Base-by-base conservation (phyloP, 2,888 invertebrate genomes). In the Dascillus cervinus region DNA sequence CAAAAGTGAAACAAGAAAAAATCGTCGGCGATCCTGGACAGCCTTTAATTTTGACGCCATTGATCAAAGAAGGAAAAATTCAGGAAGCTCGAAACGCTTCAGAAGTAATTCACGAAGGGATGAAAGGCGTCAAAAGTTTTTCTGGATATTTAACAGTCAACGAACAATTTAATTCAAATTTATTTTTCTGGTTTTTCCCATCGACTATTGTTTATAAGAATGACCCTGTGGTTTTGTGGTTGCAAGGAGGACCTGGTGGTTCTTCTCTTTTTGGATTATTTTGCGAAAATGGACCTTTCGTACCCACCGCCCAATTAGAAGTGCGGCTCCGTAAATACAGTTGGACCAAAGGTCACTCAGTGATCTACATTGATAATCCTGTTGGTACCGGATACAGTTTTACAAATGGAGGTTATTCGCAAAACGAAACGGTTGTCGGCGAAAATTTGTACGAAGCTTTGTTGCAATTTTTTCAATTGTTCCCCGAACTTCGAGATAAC, bases 131-230 rank as follows among this genome's bases (percentile, higher is more conserved):
- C 12, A 71, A 68, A 44, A 85, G 85, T 51, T 84, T 81, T 53
- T 72, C 85, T 9, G 85, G 87, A 5, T 91, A 79, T 56, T 69
- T 92, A 31, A 92, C 90, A 0, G 90, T 92, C 1, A 79, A 91
- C 57, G 75, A 80, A 48, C 62, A 69, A 1, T 79, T 70, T 52
- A 75, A 83, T 46, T 87, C 89, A 0, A 89, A 91, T 55, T 71
- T 86, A 64, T 92, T 90, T 66, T 89, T 92, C 62, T 92, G 91
- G 91, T 91, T 84, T 56, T 90, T 91, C 57, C 89, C 89, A 0
- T 78, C 88, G 0, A 56, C 69, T 48, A 64, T 67, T 1, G 39
- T 56, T 32, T 49, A 49, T 26, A 65, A 67, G 34, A 63, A 68
- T 22, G 80, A 81, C 1, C 86, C 85, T 0, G 79, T 90, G 1